phyloP scores from a whole-genome alignment of 2,113 vertebrate genomes.

The Okapia johnstoni region DNA sequence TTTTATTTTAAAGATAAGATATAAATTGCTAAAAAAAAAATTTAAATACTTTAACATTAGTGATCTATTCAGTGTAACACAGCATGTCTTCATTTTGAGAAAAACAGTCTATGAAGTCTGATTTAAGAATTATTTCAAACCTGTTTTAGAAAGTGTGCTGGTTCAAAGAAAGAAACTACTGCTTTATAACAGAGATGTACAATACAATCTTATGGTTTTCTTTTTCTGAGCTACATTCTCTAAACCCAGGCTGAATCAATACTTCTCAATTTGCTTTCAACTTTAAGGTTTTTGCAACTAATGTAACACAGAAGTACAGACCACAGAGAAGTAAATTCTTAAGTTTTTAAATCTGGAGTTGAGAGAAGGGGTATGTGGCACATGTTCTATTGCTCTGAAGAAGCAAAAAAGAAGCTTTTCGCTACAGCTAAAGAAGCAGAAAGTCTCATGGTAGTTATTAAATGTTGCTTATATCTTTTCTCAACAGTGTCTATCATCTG shows the following conservation, averaged over 20 bases:
- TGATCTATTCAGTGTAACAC: neutral
- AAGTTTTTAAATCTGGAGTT: neutral
- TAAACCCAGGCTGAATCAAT: constrained; percentile 51
- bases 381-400: neutral
- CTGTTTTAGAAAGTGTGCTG: neutral
- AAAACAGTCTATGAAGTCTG: neutral
- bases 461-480: neutral
- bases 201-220: constrained; percentile 23
- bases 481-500: neutral
- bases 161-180: neutral
- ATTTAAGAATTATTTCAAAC: constrained; percentile 17
- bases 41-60: neutral
- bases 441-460: neutral
- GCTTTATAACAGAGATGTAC: neutral
- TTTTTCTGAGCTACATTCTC: constrained; percentile 22
- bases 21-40: neutral
- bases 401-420: neutral
- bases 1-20: neutral
- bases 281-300: constrained; percentile 18
- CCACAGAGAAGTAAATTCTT: neutral
- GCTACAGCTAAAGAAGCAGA: neutral
- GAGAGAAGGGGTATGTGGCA: neutral
- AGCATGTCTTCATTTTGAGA: neutral
- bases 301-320: neutral
- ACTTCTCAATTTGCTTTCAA: constrained; percentile 45